Percentiles rank a stretch among this genome's conserved stretches.
Evolutionary conservation across 2,113 vertebrate genomes (phyloP).

Genomic region (Delphinapterus leucas): DNA sequence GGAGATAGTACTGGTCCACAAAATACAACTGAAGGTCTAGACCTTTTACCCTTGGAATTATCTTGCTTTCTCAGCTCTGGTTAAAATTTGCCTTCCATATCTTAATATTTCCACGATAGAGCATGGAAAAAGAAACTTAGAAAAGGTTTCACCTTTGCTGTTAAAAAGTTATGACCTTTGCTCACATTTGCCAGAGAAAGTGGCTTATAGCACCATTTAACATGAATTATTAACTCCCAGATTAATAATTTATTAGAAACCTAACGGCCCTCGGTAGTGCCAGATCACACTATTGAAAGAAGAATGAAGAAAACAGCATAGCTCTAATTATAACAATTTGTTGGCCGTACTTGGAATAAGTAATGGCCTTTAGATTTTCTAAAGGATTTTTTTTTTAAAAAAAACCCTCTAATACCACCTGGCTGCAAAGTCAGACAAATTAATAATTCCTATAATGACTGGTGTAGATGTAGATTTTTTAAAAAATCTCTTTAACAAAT

Average conservation of each 20-base stretch:
- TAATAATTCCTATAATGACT: neutral
- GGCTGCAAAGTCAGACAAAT: conserved; percentile 62
- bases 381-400: conserved; percentile 74
- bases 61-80: conserved; percentile 41
- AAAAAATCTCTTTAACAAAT: neutral
- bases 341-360: conserved; percentile 73
- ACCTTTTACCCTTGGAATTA: conserved; percentile 45
- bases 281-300: conserved; percentile 82
- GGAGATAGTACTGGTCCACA: neutral
- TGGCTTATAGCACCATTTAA: conserved; percentile 95
- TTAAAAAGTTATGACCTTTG: conserved; percentile 89
- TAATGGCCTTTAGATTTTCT: conserved; percentile 76
- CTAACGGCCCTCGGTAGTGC: conserved; percentile 87
- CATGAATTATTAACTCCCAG: conserved; percentile 94
- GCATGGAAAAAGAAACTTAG: conserved; percentile 75
- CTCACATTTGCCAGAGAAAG: conserved; percentile 86
- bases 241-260: conserved; percentile 95
- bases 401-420: conserved; percentile 76
- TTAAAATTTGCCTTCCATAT: conserved; percentile 65
- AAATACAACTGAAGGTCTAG: neutral
- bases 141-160: conserved; percentile 82
- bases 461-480: neutral
- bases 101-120: conserved; percentile 65
- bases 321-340: conserved; percentile 77
- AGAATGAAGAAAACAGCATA: conserved; percentile 80